Evolutionary conservation across 2,888 invertebrate genomes (phyloP).

Genomic region (Conistra vaccinii): DNA sequence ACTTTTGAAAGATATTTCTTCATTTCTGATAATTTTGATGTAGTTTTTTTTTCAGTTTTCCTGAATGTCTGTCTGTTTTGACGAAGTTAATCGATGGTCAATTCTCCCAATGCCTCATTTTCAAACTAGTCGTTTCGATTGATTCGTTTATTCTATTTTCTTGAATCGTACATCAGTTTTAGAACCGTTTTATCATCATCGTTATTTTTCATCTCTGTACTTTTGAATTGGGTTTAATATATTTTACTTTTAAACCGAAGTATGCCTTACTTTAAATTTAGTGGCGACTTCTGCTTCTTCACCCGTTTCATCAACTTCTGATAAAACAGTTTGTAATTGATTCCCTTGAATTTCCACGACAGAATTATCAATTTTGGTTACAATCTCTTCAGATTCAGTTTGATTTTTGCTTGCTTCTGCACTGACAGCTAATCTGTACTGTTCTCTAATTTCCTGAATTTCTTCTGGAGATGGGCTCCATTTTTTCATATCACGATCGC

Average conservation of each 20-base stretch:
- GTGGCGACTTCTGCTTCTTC: conserved; percentile 25
- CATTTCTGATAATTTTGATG: neutral
- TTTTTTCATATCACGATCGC: conserved; percentile 50
- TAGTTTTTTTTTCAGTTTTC: neutral
- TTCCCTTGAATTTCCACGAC: conserved; percentile 13
- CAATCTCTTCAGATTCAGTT: conserved; percentile 65
- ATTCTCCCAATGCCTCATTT: neutral
- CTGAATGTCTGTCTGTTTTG: neutral
- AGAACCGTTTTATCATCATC: neutral
- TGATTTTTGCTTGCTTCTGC: conserved; percentile 68
- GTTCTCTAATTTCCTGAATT: conserved; percentile 39
- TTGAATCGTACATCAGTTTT: neutral
- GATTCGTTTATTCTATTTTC: neutral
- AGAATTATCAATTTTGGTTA: conserved; percentile 61
- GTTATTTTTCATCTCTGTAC: conserved; percentile 4
- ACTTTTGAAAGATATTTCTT: conserved; percentile 37
- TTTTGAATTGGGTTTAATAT: neutral
- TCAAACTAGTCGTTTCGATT: neutral
- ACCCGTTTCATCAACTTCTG: conserved; percentile 37
- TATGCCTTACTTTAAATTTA: conserved; percentile 42
- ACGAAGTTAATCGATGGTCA: neutral
- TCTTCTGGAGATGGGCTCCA: conserved; percentile 52
- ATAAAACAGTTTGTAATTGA: conserved; percentile 12
- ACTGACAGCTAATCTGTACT: conserved; percentile 46
- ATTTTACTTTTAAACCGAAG: conserved; percentile 35